Percentiles rank a stretch among this genome's conserved stretches.
Conservation (phyloP, 2,797 vertebrate species). For the Sebastes kiyomatsui region DNA sequence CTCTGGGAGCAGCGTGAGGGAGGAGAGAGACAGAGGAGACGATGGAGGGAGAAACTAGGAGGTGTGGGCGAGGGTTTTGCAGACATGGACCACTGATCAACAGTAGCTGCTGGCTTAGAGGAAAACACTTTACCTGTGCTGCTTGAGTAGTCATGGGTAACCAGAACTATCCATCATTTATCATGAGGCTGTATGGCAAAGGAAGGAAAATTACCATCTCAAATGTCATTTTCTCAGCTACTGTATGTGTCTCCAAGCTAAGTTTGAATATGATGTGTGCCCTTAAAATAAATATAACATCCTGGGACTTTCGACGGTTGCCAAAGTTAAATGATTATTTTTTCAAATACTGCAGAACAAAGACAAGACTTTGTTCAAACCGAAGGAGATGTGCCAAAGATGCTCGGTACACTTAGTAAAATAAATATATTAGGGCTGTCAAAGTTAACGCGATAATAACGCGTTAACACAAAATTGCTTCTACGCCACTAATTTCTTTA, state of each 20-base stretch:
- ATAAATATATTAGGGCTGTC: not conserved
- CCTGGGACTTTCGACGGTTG: not conserved
- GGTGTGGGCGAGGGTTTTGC: constrained; percentile 52
- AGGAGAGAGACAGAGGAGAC: constrained; percentile 7
- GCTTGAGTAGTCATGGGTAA: constrained; percentile 53
- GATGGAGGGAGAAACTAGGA: constrained; percentile 32
- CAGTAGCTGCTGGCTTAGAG: constrained; percentile 57
- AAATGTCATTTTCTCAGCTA: constrained; percentile 26
- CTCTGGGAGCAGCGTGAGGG: constrained; percentile 47
- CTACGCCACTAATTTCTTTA: too few species aligned
- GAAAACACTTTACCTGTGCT: constrained; percentile 66
- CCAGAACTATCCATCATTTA: constrained; percentile 58
- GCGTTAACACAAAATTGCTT: too few species aligned
- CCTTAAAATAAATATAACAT: not conserved
- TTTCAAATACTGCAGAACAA: not conserved
- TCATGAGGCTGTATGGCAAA: constrained; percentile 31
- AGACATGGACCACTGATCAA: constrained; percentile 71
- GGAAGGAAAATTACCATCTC: constrained; percentile 22
- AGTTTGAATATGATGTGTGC: not conserved
- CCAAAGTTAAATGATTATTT: not conserved
- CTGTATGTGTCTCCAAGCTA: not conserved
- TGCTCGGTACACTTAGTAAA: not conserved
- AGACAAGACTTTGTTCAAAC: not conserved
- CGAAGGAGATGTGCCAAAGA: not conserved
- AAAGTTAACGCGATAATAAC: too few species aligned